Conservation (phyloP, 2,113 vertebrate genomes). For the Brachirus orientalis region DNA sequence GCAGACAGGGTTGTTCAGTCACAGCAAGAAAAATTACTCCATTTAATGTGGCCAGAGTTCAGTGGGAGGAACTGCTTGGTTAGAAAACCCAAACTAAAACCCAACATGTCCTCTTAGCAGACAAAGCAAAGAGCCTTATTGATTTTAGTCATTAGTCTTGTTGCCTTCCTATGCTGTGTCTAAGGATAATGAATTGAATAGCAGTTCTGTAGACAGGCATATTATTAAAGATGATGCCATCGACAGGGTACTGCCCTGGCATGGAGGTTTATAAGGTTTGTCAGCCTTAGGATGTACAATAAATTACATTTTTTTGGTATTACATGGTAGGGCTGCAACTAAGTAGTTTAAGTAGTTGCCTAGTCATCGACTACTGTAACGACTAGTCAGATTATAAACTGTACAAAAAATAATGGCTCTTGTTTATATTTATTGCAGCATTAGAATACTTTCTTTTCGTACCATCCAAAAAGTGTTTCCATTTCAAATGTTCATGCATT, state of each 20-base stretch:
- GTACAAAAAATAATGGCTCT: no score
- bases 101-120: conserved; percentile 25
- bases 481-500: no score
- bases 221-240: conserved; percentile 78
- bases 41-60: conserved; percentile 55
- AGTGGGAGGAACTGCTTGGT: conserved; percentile 22
- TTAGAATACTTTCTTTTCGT: no score
- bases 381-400: no score
- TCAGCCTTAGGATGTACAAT: conserved; percentile 63
- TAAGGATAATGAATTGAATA: conserved; percentile 75
- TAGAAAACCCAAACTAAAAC: conserved; percentile 32
- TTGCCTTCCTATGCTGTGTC: conserved; percentile 51
- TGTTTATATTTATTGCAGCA: no score
- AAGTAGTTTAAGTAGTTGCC: no score
- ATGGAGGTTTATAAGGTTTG: conserved; percentile 59
- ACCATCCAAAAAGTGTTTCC: no score
- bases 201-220: conserved; percentile 68
- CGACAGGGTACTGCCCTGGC: conserved; percentile 64
- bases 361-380: no score
- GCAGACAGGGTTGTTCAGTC: conserved; percentile 37
- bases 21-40: conserved; percentile 22
- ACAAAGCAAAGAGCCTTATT: conserved; percentile 43
- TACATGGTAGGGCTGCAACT: no score
- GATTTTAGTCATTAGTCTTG: conserved; percentile 64
- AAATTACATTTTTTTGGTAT: conserved; percentile 54